phyloP scores from a whole-genome alignment of 2,113 vertebrate genomes.

The Plectropomus leopardus region DNA sequence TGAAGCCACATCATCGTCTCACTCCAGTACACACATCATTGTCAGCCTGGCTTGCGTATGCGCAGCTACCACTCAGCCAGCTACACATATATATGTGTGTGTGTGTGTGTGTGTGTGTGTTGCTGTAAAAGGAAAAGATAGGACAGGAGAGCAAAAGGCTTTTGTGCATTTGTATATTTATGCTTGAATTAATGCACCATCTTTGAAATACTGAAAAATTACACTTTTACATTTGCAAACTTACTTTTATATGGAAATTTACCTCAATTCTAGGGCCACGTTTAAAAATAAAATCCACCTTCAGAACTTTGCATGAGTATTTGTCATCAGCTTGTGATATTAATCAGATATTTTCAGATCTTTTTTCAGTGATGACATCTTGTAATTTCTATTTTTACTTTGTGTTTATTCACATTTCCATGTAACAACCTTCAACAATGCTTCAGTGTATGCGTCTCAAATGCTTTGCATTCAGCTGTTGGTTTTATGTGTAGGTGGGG shows the following conservation, averaged over 20 bases:
- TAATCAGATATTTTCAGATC: not conserved
- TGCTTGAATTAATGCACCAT: constrained; percentile 24
- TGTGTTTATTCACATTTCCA: not conserved
- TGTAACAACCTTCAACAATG: not conserved
- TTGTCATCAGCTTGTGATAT: not conserved
- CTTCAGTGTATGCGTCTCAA: not conserved
- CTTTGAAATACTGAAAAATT: not conserved
- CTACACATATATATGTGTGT: constrained; percentile 19
- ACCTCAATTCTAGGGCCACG: not conserved
- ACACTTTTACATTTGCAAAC: not conserved
- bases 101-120: constrained; percentile 10
- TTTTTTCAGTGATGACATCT: not conserved
- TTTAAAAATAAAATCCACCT: constrained; percentile 1
- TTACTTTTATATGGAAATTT: not conserved
- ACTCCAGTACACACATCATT: constrained; percentile 63
- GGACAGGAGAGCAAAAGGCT: constrained; percentile 4
- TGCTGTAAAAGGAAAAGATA: constrained; percentile 28
- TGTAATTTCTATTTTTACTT: not conserved
- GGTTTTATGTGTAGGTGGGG: constrained; percentile 11
- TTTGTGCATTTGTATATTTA: not conserved
- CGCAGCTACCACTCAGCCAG: constrained; percentile 23
- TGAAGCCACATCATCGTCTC: constrained; percentile 53
- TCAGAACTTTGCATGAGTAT: not conserved
- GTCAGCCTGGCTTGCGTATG: constrained; percentile 28
- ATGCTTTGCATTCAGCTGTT: constrained; percentile 3